Evolutionary conservation across 2,888 invertebrate species (phyloP).

Genomic region (Eurois occulta): DNA sequence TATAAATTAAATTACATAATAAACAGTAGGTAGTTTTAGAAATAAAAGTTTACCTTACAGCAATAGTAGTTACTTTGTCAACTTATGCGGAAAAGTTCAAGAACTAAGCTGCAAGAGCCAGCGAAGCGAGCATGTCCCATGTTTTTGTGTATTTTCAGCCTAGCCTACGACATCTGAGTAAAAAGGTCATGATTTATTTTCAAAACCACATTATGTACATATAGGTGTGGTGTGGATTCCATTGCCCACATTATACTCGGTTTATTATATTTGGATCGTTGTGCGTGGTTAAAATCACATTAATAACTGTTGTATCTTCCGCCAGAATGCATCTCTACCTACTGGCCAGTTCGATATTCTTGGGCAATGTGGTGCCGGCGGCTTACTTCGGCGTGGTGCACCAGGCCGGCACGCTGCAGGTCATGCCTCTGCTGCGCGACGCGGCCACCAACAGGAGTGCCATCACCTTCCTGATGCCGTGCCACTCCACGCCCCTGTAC

Average conservation of each 20-base stretch:
- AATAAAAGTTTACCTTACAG: not conserved
- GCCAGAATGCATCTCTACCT: conserved; percentile 85
- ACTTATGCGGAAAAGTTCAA: not conserved
- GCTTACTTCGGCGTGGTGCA: conserved; percentile 94
- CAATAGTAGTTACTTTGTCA: not conserved
- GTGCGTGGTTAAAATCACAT: not conserved
- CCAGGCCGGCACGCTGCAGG: conserved; percentile 94
- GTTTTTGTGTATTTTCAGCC: not conserved
- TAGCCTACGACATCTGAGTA: not conserved
- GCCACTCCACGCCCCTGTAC: conserved; percentile 97
- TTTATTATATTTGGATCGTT: not conserved
- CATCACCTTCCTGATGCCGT: conserved; percentile 96
- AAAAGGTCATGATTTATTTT: not conserved
- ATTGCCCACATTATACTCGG: not conserved
- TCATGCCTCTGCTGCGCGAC: conserved; percentile 93
- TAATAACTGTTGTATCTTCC: not conserved
- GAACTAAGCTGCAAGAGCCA: not conserved
- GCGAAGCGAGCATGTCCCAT: not conserved
- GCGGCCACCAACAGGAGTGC: conserved; percentile 87
- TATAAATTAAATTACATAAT: not conserved
- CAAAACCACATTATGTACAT: not conserved
- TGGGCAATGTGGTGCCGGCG: conserved; percentile 92
- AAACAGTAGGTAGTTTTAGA: not conserved
- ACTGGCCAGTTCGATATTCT: conserved; percentile 83
- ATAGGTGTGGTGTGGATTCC: not conserved